Conservation (phyloP, 2,888 invertebrate species). For the Marasmarcha lunaedactyla region DNA sequence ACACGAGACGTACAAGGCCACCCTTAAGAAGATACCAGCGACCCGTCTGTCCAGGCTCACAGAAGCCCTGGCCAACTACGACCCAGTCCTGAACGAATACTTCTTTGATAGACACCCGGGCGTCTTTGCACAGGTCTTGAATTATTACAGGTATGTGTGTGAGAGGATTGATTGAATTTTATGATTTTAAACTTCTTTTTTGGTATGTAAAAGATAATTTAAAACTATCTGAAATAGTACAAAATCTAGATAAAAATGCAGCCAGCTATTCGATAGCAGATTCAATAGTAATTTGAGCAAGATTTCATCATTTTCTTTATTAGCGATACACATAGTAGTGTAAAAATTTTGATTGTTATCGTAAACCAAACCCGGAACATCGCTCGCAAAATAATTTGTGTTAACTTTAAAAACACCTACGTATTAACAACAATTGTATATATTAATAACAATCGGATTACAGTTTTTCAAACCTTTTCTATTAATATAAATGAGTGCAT, state of each 20-base stretch:
- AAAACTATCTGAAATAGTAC: neutral
- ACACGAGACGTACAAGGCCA: conserved; percentile 96
- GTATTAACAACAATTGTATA: too few relatives aligned
- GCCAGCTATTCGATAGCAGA: conserved; percentile 60
- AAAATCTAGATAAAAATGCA: neutral
- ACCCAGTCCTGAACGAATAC: conserved; percentile 98
- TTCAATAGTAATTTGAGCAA: too few relatives aligned
- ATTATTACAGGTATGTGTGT: conserved; percentile 93
- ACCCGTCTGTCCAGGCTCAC: conserved; percentile 93
- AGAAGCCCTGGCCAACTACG: conserved; percentile 98
- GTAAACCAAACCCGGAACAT: too few relatives aligned
- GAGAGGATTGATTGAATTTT: conserved; percentile 11
- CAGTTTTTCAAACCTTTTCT: too few relatives aligned
- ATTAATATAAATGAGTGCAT: too few relatives aligned
- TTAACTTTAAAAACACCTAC: too few relatives aligned
- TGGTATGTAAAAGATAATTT: too few relatives aligned
- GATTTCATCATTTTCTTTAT: too few relatives aligned
- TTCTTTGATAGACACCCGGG: conserved; percentile 99
- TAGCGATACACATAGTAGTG: too few relatives aligned
- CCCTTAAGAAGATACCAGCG: conserved; percentile 97
- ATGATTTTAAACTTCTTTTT: neutral
- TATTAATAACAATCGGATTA: too few relatives aligned
- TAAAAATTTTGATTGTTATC: too few relatives aligned
- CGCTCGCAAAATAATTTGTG: too few relatives aligned
- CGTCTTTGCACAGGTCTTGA: conserved; percentile 95